Evolutionary conservation across 2,797 vertebrate species (phyloP), one percentile per base, ranked within the genome.

Genomic region (Crenichthys baileyi): DNA sequence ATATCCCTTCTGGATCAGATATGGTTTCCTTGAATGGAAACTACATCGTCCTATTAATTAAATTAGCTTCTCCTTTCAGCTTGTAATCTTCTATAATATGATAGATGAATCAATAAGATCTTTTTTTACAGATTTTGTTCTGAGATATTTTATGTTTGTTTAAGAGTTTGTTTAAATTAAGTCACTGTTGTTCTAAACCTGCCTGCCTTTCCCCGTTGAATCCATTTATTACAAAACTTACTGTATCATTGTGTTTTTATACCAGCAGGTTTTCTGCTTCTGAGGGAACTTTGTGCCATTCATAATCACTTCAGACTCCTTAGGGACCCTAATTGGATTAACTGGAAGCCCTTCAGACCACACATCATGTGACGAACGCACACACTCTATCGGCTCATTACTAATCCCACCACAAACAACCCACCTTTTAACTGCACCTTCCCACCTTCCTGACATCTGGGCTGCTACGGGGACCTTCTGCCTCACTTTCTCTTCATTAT

Each of bases 401-500:
- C 24, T 41, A 31, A 44, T 18, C 13, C 1, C 9, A n/a, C 11
- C 67, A 51, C 65, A 44, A 50, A 74, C 65, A 78, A 26, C 53
- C 56, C 5, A 29, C 73, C 71, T 29, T 18, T 68, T 24, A 9
- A 8, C 58, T 31, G 58, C 26, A 18, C n/a, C 24, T 26, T 74
- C 56, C 26, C 31, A 56, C 51, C 5, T 65, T 51, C 46, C n/a
- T 12, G 3, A 72, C 77, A 78, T 31, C 77, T 65, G 75, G 41
- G 60, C 56, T 65, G 36, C 68, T 44, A 53, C 3, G 1, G 31
- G 11, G 20, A 50, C 72, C 67, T 46, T 60, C 79, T 51, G n/a
- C 65, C 5, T n/a, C n/a, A n/a, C n/a, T n/a, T 7, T 5, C 20
- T 72, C 31, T 3, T 56, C 55, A 13, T 67, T 70, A 1, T 75